These are phyloP conservation scores for Variabilichromis moorii DNA, from an alignment of 2,113 vertebrate species.

Conservation along the genomic window DNA sequence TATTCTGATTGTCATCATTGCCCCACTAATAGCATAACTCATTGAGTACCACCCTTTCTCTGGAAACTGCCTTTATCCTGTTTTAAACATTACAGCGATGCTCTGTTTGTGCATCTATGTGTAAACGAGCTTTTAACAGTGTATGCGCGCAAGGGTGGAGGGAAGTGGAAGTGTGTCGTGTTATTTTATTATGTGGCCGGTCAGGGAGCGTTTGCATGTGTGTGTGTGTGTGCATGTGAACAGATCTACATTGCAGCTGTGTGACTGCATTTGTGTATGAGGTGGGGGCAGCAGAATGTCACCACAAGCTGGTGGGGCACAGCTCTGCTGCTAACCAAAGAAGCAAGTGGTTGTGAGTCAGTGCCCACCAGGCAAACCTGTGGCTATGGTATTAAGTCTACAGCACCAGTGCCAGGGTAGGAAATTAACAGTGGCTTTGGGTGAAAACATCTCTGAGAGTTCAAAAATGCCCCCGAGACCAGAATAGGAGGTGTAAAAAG, in stretches of 20 bases:
- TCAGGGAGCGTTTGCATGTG: not conserved
- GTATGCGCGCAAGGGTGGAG: conserved; percentile 35
- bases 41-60: conserved; percentile 63
- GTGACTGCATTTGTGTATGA: conserved; percentile 12
- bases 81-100: conserved; percentile 62
- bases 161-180: conserved; percentile 26
- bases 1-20: conserved; percentile 46
- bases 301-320: conserved; percentile 56
- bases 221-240: conserved; percentile 15
- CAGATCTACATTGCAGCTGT: not conserved
- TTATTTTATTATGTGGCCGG: conserved; percentile 45
- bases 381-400: conserved; percentile 37
- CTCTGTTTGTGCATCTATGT: conserved; percentile 46
- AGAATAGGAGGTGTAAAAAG: conserved; percentile 49
- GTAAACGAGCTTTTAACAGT: conserved; percentile 45
- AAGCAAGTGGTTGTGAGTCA: conserved; percentile 67
- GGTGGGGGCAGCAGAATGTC: conserved; percentile 42
- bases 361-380: conserved; percentile 52
- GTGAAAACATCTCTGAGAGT: conserved; percentile 49
- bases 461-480: conserved; percentile 41
- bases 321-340: conserved; percentile 51
- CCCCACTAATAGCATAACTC: conserved; percentile 40
- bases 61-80: conserved; percentile 58
- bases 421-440: conserved; percentile 61
- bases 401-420: conserved; percentile 35